phyloP scores from a whole-genome alignment of 1,140 invertebrate species.

The Olivierus martensii region DNA sequence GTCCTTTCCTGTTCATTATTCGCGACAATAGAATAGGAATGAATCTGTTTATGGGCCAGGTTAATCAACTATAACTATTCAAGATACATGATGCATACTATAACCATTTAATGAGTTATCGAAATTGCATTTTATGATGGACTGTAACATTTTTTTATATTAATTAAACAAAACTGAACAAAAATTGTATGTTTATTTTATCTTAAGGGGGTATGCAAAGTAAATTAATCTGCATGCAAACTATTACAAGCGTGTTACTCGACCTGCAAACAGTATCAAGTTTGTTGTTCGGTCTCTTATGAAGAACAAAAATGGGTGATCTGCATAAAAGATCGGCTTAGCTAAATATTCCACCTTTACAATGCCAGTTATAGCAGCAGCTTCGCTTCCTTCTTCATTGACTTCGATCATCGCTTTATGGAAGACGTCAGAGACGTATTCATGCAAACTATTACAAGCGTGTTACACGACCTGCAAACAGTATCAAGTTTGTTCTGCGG shows the following conservation, averaged over 20 bases:
- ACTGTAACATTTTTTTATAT: no score
- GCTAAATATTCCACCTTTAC: constrained; percentile 20
- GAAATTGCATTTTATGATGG: no score
- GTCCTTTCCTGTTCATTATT: constrained; percentile 55
- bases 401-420: constrained; percentile 72
- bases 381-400: constrained; percentile 61
- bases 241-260: not conserved
- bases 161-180: no score
- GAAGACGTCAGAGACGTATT: constrained; percentile 45
- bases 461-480: constrained; percentile 44
- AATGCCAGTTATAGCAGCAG: constrained; percentile 51
- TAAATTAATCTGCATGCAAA: no score
- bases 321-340: constrained; percentile 42
- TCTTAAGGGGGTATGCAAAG: no score
- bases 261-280: constrained; percentile 48
- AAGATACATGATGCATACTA: no score
- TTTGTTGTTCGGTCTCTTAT: constrained; percentile 44
- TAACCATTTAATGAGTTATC: no score
- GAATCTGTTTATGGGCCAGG: constrained; percentile 46
- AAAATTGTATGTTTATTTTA: no score
- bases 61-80: constrained; percentile 12
- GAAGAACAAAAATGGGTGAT: constrained; percentile 56
- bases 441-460: constrained; percentile 14
- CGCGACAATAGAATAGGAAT: constrained; percentile 40
- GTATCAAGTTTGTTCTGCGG: constrained; percentile 36